A percentile compares a stretch with the other conserved stretches of the same genome.
Conservation (phyloP, 2,113 vertebrate species). For the Cochlearius cochlearius region DNA sequence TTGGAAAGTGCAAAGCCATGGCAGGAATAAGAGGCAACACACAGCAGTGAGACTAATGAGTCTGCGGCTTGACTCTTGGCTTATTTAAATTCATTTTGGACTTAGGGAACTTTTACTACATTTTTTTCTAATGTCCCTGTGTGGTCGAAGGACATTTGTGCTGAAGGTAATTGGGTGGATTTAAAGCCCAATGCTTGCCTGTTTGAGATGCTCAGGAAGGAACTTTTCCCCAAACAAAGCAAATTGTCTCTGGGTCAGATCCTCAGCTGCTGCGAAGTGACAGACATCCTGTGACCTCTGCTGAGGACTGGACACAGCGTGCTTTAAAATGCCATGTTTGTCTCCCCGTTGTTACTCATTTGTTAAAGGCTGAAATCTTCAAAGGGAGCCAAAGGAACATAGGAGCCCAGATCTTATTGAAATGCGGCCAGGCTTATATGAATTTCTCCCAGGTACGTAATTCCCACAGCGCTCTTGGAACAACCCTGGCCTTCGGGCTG, state of each 20-base stretch:
- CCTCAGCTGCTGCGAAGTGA: neutral
- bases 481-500: neutral
- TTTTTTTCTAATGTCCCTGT: neutral
- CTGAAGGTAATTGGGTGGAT: neutral
- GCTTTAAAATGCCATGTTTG: neutral
- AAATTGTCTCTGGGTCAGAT: neutral
- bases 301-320: rapidly evolving
- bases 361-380: neutral
- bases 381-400: neutral
- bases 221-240: neutral
- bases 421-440: neutral
- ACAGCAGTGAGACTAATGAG: neutral
- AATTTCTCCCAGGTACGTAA: neutral
- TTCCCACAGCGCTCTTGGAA: neutral
- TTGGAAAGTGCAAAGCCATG: neutral
- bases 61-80: neutral
- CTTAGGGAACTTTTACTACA: neutral
- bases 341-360: neutral
- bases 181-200: neutral
- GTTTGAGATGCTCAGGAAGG: neutral
- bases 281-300: neutral
- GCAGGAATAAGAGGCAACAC: neutral
- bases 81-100: neutral
- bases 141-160: neutral
- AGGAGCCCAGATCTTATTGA: neutral